These are phyloP conservation scores for Epizoanthus fatuus DNA, from an alignment of 92 coral and sea anemone species.

Conservation along the genomic window DNA sequence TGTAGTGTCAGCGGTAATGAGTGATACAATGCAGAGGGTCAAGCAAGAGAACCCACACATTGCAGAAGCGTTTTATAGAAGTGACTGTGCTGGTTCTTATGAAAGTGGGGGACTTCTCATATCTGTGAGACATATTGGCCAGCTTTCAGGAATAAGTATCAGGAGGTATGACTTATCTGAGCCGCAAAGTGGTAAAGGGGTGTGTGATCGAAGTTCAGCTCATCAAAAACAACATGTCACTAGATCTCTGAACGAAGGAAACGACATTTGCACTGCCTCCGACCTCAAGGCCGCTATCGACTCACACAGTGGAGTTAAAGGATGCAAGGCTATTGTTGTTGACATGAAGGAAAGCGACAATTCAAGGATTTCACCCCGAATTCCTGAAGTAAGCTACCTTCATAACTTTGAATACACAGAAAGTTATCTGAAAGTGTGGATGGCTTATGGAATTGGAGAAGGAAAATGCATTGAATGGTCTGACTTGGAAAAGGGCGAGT, in stretches of 20 bases:
- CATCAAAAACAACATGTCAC: constrained; percentile 32
- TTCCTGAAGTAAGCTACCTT: neutral
- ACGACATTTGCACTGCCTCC: constrained; percentile 5
- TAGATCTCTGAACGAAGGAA: constrained; percentile 12
- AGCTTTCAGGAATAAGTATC: constrained; percentile 49
- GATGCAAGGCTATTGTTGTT: neutral
- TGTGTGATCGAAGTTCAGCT: constrained; percentile 49
- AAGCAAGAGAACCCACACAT: constrained; percentile 46
- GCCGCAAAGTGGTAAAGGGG: constrained; percentile 52
- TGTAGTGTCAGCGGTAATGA: constrained; percentile 55
- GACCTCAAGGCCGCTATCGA: constrained; percentile 15
- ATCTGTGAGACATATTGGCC: constrained; percentile 48
- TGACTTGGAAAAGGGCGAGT: neutral
- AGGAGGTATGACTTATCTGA: constrained; percentile 60
- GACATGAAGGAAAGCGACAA: no score
- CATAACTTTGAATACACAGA: neutral
- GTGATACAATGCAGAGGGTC: constrained; percentile 58
- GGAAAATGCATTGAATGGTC: neutral
- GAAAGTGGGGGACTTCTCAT: constrained; percentile 54
- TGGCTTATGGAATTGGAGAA: neutral
- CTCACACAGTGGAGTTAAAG: neutral
- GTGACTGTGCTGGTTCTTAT: constrained; percentile 73
- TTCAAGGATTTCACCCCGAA: no score
- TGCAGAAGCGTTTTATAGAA: constrained; percentile 56
- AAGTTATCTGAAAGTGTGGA: neutral